Conservation (phyloP, 2,888 invertebrate species). For the Tridacna gigas region DNA sequence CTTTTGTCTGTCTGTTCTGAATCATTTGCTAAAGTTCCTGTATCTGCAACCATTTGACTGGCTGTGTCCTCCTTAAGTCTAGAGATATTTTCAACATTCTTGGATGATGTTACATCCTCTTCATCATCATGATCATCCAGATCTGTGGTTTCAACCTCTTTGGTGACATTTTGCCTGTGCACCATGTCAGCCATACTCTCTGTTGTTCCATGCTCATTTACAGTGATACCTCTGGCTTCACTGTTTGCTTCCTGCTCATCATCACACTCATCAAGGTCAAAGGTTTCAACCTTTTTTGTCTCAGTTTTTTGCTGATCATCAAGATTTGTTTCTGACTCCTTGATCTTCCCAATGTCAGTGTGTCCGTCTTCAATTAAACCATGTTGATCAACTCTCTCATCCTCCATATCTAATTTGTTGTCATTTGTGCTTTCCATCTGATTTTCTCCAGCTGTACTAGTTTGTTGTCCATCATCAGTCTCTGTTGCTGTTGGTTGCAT, state of each 20-base stretch:
- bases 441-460: too few species aligned
- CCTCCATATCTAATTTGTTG: too few species aligned
- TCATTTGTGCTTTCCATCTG: too few species aligned
- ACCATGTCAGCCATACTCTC: too few species aligned
- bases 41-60: background rate
- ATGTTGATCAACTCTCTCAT: too few species aligned
- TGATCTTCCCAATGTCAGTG: background rate
- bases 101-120: background rate
- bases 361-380: background rate
- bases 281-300: background rate
- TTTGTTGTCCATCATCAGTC: background rate
- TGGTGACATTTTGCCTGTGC: background rate
- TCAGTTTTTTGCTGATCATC: background rate
- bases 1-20: background rate
- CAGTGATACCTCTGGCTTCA: background rate
- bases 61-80: background rate
- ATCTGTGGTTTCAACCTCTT: conserved; percentile 13
- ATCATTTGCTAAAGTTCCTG: background rate
- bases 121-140: conserved; percentile 19
- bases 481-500: background rate
- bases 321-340: background rate
- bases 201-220: background rate
- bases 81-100: background rate
- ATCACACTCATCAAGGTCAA: background rate
- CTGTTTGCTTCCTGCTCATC: background rate